phyloP scores from a whole-genome alignment of 2,888 invertebrate genomes.

The Caenorhabditis becei region DNA sequence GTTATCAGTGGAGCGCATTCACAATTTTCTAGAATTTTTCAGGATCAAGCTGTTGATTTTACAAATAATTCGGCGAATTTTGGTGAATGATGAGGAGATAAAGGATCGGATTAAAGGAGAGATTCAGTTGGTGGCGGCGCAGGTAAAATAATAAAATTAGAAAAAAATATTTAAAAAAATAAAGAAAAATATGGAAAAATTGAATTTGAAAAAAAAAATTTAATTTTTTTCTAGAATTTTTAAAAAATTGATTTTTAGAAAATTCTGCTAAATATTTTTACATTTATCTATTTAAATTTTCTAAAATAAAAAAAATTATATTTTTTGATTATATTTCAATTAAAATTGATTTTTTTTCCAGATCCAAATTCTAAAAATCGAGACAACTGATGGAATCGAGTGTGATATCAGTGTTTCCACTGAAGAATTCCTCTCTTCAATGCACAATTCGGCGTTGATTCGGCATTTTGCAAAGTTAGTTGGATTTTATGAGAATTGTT shows the following conservation, averaged over 20 bases:
- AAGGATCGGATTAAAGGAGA: constrained; percentile 21
- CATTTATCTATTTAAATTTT: neutral
- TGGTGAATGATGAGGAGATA: constrained; percentile 46
- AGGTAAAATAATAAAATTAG: constrained; percentile 5
- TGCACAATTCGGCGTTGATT: constrained; percentile 69
- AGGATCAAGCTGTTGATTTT: constrained; percentile 56
- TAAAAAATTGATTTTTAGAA: neutral
- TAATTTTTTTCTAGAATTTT: neutral
- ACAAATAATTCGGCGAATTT: constrained; percentile 55
- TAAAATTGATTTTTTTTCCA: constrained; percentile 21
- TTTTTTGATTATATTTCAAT: neutral
- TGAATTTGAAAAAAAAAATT: neutral
- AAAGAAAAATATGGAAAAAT: constrained; percentile 1
- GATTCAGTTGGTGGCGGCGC: constrained; percentile 44
- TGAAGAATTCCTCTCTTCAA: constrained; percentile 63
- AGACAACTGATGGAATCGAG: constrained; percentile 58
- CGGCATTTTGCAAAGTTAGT: constrained; percentile 54
- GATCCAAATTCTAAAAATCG: constrained; percentile 65
- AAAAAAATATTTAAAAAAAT: neutral
- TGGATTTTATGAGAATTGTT: neutral
- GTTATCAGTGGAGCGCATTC: too few species aligned
- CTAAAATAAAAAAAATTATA: neutral
- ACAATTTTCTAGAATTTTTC: constrained; percentile 2
- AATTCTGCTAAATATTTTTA: neutral
- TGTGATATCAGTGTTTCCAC: constrained; percentile 64